Percentiles rank a stretch among this genome's conserved stretches.
phyloP scores from a whole-genome alignment of 2,113 vertebrate genomes.

The Amazona vittata region DNA sequence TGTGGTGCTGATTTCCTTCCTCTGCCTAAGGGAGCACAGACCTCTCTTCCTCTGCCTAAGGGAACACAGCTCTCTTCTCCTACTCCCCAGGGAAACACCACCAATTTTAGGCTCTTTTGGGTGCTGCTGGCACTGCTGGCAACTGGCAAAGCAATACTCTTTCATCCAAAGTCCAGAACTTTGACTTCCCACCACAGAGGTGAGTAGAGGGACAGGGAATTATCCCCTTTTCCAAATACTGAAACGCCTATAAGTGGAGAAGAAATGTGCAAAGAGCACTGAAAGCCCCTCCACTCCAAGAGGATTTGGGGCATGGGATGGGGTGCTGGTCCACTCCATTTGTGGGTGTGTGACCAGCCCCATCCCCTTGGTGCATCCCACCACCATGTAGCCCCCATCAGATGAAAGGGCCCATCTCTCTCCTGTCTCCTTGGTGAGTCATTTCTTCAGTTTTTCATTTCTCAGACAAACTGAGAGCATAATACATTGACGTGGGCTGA shows the following conservation, averaged over 20 bases:
- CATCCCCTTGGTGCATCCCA: neutral
- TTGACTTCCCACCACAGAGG: neutral
- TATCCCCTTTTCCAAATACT: neutral
- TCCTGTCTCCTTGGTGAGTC: neutral
- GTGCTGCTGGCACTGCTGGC: neutral
- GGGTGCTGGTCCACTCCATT: neutral
- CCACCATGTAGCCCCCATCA: too few species aligned
- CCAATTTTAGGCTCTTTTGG: neutral
- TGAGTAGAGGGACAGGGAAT: neutral
- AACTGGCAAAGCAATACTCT: neutral
- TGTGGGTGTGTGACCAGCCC: neutral
- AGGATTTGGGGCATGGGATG: neutral
- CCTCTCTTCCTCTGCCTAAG: neutral
- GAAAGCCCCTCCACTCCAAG: neutral
- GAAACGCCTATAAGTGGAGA: neutral
- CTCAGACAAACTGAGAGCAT: neutral
- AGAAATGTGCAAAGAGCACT: neutral
- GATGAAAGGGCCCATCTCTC: neutral
- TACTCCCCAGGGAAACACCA: neutral
- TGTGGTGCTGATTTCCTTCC: neutral
- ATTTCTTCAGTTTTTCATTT: neutral
- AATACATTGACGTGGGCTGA: neutral
- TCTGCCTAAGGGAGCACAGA: neutral
- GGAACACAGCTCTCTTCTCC: neutral
- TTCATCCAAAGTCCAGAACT: neutral